phyloP scores from a whole-genome alignment of 2,797 vertebrate genomes.

The Sparidentex hasta region DNA sequence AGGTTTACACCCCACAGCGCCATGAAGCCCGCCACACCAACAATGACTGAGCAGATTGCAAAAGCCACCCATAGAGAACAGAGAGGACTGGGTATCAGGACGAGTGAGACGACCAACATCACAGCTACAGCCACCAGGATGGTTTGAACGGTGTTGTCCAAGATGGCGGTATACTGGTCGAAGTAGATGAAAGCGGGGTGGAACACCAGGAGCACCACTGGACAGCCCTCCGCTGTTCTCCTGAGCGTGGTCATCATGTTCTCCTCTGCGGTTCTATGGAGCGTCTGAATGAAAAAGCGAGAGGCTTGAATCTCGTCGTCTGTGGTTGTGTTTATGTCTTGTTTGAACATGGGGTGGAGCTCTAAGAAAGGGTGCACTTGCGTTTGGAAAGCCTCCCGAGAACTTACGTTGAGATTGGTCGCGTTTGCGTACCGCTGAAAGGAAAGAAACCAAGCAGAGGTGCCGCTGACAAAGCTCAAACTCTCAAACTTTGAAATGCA shows the following conservation, averaged over 20 bases:
- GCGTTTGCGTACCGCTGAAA: conserved; percentile 64
- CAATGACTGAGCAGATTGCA: conserved; percentile 88
- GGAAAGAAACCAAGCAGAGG: conserved; percentile 82
- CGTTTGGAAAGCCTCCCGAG: conserved; percentile 70
- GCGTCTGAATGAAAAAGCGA: conserved; percentile 88
- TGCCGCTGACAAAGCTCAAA: conserved; percentile 72
- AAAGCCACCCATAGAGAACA: conserved; percentile 91
- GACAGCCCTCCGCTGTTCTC: conserved; percentile 76
- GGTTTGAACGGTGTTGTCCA: conserved; percentile 86
- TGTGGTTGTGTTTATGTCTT: conserved; percentile 82
- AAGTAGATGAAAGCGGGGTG: conserved; percentile 90
- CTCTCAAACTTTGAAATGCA: conserved; percentile 82
- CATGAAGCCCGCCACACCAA: conserved; percentile 90
- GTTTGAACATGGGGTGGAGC: conserved; percentile 66
- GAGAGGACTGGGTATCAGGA: conserved; percentile 88
- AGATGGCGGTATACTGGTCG: conserved; percentile 88
- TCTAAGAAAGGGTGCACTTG: conserved; percentile 72
- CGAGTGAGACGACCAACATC: conserved; percentile 87
- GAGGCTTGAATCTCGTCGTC: conserved; percentile 81
- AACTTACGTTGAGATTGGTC: conserved; percentile 38
- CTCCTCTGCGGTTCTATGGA: conserved; percentile 74
- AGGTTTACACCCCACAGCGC: conserved; percentile 86
- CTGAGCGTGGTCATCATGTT: conserved; percentile 82
- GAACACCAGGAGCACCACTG: conserved; percentile 85
- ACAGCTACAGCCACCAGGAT: conserved; percentile 79